Percentiles rank a stretch among this genome's conserved stretches.
These are phyloP conservation scores for Sinopyrophorus schimmeli DNA, from an alignment of 2,888 invertebrate genomes.

Conservation along the genomic window DNA sequence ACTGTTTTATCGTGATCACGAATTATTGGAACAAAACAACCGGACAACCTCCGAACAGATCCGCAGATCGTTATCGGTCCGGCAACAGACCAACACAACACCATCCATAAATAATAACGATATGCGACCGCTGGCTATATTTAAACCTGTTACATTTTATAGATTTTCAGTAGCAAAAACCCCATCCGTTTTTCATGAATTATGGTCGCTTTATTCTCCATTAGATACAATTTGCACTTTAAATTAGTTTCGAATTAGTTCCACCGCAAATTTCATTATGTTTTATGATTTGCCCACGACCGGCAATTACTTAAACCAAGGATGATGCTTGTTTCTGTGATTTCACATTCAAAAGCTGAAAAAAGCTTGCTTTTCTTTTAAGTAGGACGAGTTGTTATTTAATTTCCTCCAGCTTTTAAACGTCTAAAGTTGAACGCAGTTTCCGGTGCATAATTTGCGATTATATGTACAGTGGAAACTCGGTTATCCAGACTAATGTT, in stretches of 20 bases:
- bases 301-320: too few relatives aligned
- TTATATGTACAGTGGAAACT: too few relatives aligned
- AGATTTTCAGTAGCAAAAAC: slow-evolving; percentile 35
- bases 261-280: slow-evolving; percentile 15
- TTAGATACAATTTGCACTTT: slow-evolving; percentile 37
- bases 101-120: slow-evolving; percentile 37
- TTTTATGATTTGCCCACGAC: slow-evolving; percentile 6
- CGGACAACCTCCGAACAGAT: slow-evolving; percentile 42
- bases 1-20: slow-evolving; percentile 44
- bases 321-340: too few relatives aligned
- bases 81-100: slow-evolving; percentile 34
- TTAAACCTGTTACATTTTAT: slow-evolving; percentile 36
- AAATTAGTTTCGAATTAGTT: slow-evolving; percentile 31
- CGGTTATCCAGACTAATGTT: too few relatives aligned
- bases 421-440: too few relatives aligned
- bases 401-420: too few relatives aligned
- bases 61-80: slow-evolving; percentile 39
- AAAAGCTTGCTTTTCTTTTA: too few relatives aligned
- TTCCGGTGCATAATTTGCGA: too few relatives aligned
- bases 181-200: slow-evolving; percentile 28
- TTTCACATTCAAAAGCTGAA: too few relatives aligned
- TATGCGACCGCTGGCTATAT: slow-evolving; percentile 31
- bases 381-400: too few relatives aligned
- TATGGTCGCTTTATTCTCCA: slow-evolving; percentile 35
- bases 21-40: slow-evolving; percentile 44